These are phyloP conservation scores for Sebastes melanostomus DNA, from an alignment of 2,797 vertebrate species.

Conservation along the genomic window DNA sequence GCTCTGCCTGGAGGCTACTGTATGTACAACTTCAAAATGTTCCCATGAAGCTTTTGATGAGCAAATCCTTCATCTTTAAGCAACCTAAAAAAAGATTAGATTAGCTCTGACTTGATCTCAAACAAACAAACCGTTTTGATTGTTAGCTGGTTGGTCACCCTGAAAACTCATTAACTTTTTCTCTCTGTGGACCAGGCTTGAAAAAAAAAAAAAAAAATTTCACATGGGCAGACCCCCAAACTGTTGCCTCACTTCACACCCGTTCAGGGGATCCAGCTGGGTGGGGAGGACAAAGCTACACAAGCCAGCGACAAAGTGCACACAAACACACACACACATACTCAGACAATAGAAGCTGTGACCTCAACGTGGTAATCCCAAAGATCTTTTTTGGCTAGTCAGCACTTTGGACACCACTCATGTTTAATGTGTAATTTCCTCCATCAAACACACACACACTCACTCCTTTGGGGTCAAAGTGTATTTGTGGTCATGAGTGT, in stretches of 20 bases:
- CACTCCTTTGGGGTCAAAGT: slow-evolving; percentile 28
- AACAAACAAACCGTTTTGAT: neutral
- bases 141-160: neutral
- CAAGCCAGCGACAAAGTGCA: neutral
- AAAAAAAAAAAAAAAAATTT: neutral
- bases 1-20: too few relatives aligned
- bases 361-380: neutral
- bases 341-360: neutral
- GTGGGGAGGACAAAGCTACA: slow-evolving; percentile 12
- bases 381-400: slow-evolving; percentile 3
- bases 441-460: neutral
- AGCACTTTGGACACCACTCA: neutral
- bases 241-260: slow-evolving; percentile 30
- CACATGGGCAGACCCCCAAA: slow-evolving; percentile 7
- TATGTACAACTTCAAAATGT: neutral
- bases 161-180: slow-evolving; percentile 5
- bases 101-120: neutral
- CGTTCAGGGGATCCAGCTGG: slow-evolving; percentile 22
- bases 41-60: neutral
- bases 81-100: neutral
- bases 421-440: slow-evolving; percentile 33
- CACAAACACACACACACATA: neutral
- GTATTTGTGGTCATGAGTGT: slow-evolving; percentile 56
- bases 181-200: neutral
- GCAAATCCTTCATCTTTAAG: slow-evolving; percentile 15